Evolutionary conservation across 2,888 invertebrate genomes (phyloP), one percentile per base, ranked within the genome.

Genomic region (Osmoderma eremita): DNA sequence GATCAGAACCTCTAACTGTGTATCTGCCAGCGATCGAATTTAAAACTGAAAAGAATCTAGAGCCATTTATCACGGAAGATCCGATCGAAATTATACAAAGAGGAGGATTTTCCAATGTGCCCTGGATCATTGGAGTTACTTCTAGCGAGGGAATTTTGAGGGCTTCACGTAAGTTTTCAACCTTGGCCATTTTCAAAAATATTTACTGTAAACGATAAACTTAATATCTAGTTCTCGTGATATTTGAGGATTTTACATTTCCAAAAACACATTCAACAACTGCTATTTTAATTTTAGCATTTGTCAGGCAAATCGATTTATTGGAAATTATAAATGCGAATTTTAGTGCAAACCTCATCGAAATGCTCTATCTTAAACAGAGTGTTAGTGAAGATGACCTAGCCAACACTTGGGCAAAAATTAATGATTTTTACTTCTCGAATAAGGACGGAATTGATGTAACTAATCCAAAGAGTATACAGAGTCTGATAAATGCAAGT

Each of bases 81-180:
- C 87, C 87, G 0, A 58, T 76, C 5, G 72, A 80, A 12, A 73
- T 83, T 36, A 73, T 86, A 17, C 71, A 75, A 50, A 70, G 73
- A 36, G 84, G 84, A 8, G 76, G 77, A 39, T 84, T 84, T 54
- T 74, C 75, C 6, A 78, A 80, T 13, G 79, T 86, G 2, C 86
- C 86, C 0, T 83, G 83, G 81, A 81, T 87, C 71, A 75, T 82
- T 8, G 85, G 86, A 2, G 75, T 80, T 1, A 83, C 83, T 2
- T 78, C 83, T 0, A 76, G 82, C 3, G 86, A 87, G 74, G 87
- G 86, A 20, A 81, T 84, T 2, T 79, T 87, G 10, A 80, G 84
- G 62, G 83, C 83, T 12, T 77, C 77, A 67, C 75, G 83, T 83
- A 77, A 76, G 76, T 74, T 22, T 3, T 53, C 38, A 8, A 18